Base-by-base conservation (phyloP, 2,888 invertebrate genomes). In the Chelonus formosanus region DNA sequence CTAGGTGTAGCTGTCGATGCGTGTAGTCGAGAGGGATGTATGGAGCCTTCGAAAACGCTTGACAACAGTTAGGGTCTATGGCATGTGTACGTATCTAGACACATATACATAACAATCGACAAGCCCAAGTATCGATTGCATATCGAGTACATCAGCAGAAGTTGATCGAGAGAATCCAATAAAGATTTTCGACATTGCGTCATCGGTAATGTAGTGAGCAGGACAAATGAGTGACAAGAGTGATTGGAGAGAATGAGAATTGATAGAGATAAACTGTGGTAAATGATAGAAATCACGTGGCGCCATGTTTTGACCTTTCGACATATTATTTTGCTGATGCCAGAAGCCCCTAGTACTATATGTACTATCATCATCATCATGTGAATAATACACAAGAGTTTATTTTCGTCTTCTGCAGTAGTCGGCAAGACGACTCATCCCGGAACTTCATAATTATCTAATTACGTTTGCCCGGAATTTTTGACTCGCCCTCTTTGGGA, bases 391-490 rank as follows among this genome's bases (percentile, higher is more conserved):
- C 52, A 66, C 61, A 56, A 34, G 45, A 56, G 66, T 66, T 66
- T 66, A 66, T 66, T 66, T 66, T 66, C 20, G 66, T 61, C 61
- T 66, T 43, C 48, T 20, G 10, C 8, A 50, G 31, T 47, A 47
- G 34, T 34, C 47, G 20, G 10, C 20, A 47, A 31, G 50, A 50
- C 45, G 36, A 57, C 50, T 40, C 43, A 62, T 48, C 50, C 66
- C 66, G 62, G 57, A 57, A 68, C 64, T 70, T 67, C 58, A 71
- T 70, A 71, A 71, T 70, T 70, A 69, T 70, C 67, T 63, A 63
- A 71, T 70, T 70, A 63, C 60, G 67, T 65, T 62, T 63, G 53
- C 44, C 43, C 57, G 65, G 67, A 70, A 62, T 68, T 61, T 60
- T 54, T 8, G n/a, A 58, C 34, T 45, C n/a, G 35, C n/a, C 35